A percentile compares a stretch with the other conserved stretches of the same genome.
Evolutionary conservation across 2,888 invertebrate species (phyloP).

Genomic region (Archips xylosteana): DNA sequence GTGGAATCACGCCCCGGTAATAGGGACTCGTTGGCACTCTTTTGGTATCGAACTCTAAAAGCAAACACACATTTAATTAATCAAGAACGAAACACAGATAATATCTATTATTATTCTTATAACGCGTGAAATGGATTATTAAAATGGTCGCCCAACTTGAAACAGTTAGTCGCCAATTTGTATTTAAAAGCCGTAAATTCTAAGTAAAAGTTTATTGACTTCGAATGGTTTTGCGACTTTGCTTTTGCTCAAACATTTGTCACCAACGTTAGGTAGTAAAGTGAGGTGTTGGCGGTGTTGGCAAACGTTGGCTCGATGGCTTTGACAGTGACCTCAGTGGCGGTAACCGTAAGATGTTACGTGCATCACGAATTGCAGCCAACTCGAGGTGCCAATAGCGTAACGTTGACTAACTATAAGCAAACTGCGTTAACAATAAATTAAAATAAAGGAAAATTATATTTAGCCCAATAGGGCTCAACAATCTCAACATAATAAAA

Average conservation of each 20-base stretch:
- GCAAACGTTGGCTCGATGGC: slow-evolving; percentile 17
- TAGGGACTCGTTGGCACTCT: too few relatives aligned
- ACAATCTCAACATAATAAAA: too few relatives aligned
- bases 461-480: too few relatives aligned
- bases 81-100: too few relatives aligned
- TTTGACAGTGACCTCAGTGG: slow-evolving; percentile 47
- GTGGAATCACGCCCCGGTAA: too few relatives aligned
- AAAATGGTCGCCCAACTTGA: not conserved
- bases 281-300: not conserved
- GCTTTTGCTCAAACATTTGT: slow-evolving; percentile 9
- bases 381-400: slow-evolving; percentile 4
- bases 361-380: slow-evolving; percentile 38
- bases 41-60: too few relatives aligned
- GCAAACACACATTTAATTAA: too few relatives aligned
- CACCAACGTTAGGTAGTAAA: not conserved
- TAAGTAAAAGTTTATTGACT: slow-evolving; percentile 29
- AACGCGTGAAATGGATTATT: not conserved
- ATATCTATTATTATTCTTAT: not conserved
- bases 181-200: slow-evolving; percentile 2
- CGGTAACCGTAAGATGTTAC: slow-evolving; percentile 42
- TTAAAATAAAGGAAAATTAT: too few relatives aligned
- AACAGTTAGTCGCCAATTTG: slow-evolving; percentile 1
- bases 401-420: slow-evolving; percentile 5
- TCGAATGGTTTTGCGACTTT: not conserved
- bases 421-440: not conserved